These are phyloP conservation scores for Phataginus tetradactyla DNA, from an alignment of 2,797 vertebrate genomes.

Conservation along the genomic window DNA sequence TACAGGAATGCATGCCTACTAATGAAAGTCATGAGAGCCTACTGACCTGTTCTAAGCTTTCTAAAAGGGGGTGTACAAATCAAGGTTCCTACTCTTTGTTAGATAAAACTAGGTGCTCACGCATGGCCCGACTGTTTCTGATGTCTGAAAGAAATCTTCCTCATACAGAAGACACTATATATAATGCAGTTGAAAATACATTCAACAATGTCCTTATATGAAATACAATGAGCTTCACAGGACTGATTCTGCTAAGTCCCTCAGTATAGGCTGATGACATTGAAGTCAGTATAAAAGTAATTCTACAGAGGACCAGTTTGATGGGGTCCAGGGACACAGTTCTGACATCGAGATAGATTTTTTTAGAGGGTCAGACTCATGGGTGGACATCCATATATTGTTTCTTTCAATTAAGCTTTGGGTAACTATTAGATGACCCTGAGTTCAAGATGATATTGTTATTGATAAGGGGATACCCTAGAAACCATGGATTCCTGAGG, in stretches of 20 bases:
- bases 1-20: too few relatives aligned
- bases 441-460: slow-evolving; percentile 36
- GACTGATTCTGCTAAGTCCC: not conserved
- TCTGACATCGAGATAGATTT: slow-evolving; percentile 32
- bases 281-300: slow-evolving; percentile 55
- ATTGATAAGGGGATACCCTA: not conserved
- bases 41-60: not conserved
- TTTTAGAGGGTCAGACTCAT: slow-evolving; percentile 42
- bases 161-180: not conserved
- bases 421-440: not conserved
- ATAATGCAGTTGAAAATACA: not conserved
- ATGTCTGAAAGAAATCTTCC: not conserved
- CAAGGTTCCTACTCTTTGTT: not conserved
- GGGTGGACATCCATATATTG: slow-evolving; percentile 37
- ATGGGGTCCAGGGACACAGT: slow-evolving; percentile 4
- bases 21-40: not conserved
- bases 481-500: not conserved
- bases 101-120: not conserved
- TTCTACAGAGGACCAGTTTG: slow-evolving; percentile 26
- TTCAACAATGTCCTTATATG: not conserved
- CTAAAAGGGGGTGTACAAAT: not conserved
- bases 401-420: slow-evolving; percentile 60
- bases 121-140: not conserved
- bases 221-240: not conserved
- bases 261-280: not conserved